Evolutionary conservation across 2,113 vertebrate genomes (phyloP), one percentile per base, ranked within the genome.

Genomic region (Saccopteryx leptura): DNA sequence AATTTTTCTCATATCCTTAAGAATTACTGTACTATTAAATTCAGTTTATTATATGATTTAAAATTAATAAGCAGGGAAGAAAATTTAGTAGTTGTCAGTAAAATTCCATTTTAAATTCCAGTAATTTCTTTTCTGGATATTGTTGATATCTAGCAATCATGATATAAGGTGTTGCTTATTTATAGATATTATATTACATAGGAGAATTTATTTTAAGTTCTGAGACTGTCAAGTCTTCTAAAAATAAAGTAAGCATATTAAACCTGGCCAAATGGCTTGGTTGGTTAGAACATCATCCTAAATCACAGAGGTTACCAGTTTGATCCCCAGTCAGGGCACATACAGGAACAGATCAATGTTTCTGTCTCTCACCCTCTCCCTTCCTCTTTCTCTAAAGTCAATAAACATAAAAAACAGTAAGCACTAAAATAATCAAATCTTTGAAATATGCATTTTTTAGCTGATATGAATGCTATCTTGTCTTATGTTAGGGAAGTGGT

Each of bases 391-490:
- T 39, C 39, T 39, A 39, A 39, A 39, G 39, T 39, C 39, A 39
- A 39, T 39, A 39, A 39, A 39, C 39, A 39, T 39, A 93, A 81
- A 97, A 91, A 94, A 98, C 98, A 98, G 98, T 97, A 98, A 98
- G 97, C 96, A 98, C 98, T 97, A 98, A 98, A 96, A 98, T 98
- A 98, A 98, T 98, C 78, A 96, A 98, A 97, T 97, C 98, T 94
- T 98, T 98, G 98, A 98, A 97, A 98, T 97, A 98, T 46, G 95
- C 97, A 91, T 87, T 98, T 98, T 94, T 97, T 97, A 39, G 95
- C 97, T 98, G 97, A 95, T 97, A 88, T 94, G 98, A 91, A 71
- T 95, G 39, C 75, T 94, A 4, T 96, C 46, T 89, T 69, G 86
- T 84, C 21, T 84, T 65, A 0, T 76, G 28, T 87, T 87, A 72